These are phyloP conservation scores for Hestina assimilis DNA, from an alignment of 1,140 invertebrate genomes.

Conservation along the genomic window DNA sequence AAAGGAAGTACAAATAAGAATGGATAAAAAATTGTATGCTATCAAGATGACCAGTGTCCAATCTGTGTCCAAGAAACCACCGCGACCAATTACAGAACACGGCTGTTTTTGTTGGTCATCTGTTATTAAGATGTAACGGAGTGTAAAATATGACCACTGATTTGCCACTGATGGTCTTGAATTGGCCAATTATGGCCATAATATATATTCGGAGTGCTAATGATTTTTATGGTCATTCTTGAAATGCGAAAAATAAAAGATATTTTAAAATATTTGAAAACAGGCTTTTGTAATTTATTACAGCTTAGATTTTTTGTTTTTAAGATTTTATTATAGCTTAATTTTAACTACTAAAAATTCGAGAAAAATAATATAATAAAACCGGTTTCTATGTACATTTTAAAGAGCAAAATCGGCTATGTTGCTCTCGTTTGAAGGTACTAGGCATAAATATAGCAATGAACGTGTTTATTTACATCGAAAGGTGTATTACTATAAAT, in stretches of 20 bases:
- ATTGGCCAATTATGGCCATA: neutral
- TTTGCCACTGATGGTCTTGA: constrained; percentile 1
- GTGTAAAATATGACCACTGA: constrained; percentile 17
- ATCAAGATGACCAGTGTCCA: constrained; percentile 9
- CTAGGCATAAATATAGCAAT: no score
- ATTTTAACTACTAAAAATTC: no score
- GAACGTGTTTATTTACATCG: no score
- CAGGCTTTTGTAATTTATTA: no score
- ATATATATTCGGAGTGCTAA: neutral
- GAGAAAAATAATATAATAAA: no score
- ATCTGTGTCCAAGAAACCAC: constrained; percentile 8
- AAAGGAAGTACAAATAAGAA: neutral
- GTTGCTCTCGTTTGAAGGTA: no score
- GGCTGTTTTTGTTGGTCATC: constrained; percentile 12
- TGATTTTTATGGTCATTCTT: neutral
- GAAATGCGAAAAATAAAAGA: neutral
- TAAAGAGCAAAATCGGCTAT: no score
- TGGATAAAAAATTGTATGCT: constrained; percentile 3
- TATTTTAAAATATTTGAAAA: neutral
- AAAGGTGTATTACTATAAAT: no score
- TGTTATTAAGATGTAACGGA: constrained; percentile 19
- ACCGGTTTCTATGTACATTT: no score
- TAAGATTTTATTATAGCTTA: no score
- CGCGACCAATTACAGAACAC: neutral
- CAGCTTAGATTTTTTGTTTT: no score